These are phyloP conservation scores for Epizoanthus stellaris DNA, from an alignment of 92 coral and sea anemone species.

Conservation along the genomic window DNA sequence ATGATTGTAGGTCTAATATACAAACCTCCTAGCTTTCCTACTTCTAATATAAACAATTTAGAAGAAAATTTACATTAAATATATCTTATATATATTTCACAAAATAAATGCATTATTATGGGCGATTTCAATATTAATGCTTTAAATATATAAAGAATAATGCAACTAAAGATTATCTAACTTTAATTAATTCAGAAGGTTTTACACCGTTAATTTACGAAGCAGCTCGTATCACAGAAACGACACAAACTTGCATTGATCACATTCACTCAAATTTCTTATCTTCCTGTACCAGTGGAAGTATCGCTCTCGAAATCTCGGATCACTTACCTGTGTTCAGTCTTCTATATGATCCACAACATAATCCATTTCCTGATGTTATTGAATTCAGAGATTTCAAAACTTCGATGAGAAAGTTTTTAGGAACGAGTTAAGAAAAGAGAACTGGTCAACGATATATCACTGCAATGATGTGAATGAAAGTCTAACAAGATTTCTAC, in stretches of 20 bases:
- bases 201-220: constrained; percentile 40
- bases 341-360: constrained; percentile 25
- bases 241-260: constrained; percentile 38
- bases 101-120: constrained; percentile 46
- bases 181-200: constrained; percentile 57
- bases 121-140: constrained; percentile 40
- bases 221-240: constrained; percentile 56
- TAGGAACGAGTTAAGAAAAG: constrained; percentile 42
- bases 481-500: constrained; percentile 31
- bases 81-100: constrained; percentile 27
- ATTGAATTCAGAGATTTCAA: constrained; percentile 46
- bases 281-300: constrained; percentile 44
- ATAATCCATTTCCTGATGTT: constrained; percentile 44
- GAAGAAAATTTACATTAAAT: constrained; percentile 35
- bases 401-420: constrained; percentile 19
- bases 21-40: constrained; percentile 44
- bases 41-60: constrained; percentile 41
- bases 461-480: constrained; percentile 47
- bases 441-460: constrained; percentile 40
- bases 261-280: constrained; percentile 45
- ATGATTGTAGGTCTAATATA: constrained; percentile 44
- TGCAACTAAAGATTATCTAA: constrained; percentile 34
- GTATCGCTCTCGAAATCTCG: constrained; percentile 47
- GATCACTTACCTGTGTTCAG: constrained; percentile 56
- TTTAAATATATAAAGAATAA: no score